phyloP scores from a whole-genome alignment of 2,797 vertebrate species.

The Schizothorax lantsangensis region DNA sequence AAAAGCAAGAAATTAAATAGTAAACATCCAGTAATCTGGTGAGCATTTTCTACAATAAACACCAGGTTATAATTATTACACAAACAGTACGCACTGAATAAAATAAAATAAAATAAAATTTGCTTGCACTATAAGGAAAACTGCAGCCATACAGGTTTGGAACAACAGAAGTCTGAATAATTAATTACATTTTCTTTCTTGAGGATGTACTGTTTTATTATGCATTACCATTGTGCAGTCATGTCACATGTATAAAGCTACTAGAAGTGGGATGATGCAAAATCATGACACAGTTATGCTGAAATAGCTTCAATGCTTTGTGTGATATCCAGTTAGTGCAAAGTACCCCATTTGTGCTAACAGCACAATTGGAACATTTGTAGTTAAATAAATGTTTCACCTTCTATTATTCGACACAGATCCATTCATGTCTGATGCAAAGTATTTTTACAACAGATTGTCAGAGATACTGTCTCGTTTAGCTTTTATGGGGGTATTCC shows the following conservation, averaged over 20 bases:
- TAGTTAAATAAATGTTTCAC: conserved; percentile 19
- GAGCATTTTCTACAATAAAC: background rate
- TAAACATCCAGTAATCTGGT: background rate
- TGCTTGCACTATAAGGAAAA: background rate
- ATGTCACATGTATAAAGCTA: conserved; percentile 15
- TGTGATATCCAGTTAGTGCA: background rate
- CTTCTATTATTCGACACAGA: background rate
- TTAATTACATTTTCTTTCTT: background rate
- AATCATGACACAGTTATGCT: conserved; percentile 2
- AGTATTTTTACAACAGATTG: background rate
- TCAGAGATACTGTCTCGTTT: background rate
- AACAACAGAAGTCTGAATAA: background rate
- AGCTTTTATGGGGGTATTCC: conserved; percentile 15
- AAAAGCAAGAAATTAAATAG: background rate
- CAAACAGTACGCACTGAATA: background rate
- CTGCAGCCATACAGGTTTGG: background rate
- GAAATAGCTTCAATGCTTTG: background rate
- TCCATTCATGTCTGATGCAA: background rate
- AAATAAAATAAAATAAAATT: background rate
- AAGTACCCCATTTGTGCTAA: background rate
- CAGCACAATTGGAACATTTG: background rate
- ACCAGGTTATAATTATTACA: background rate
- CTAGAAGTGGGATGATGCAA: conserved; percentile 8
- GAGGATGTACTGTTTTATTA: background rate
- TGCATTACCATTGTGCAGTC: conserved; percentile 3